These are phyloP conservation scores for Cerastis leucographa DNA, from an alignment of 2,888 invertebrate genomes.

Conservation along the genomic window DNA sequence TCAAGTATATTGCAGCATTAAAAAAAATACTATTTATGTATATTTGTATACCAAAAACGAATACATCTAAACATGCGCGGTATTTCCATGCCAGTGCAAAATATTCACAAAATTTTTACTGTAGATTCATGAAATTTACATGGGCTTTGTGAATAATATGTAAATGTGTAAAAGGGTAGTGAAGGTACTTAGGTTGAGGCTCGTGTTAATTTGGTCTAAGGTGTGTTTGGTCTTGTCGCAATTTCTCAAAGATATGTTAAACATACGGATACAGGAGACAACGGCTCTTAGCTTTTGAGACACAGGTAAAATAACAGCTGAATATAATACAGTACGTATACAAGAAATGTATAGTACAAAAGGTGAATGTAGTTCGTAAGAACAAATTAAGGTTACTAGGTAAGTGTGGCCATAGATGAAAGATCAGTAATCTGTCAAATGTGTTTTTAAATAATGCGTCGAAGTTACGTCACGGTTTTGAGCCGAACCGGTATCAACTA, in stretches of 20 bases:
- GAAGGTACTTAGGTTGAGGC: not conserved
- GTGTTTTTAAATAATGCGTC: slow-evolving; percentile 24
- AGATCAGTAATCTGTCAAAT: slow-evolving; percentile 39
- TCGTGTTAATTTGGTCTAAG: slow-evolving; percentile 17
- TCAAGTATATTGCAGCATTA: slow-evolving; percentile 11
- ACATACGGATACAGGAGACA: not conserved
- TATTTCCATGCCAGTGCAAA: slow-evolving; percentile 8
- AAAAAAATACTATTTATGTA: slow-evolving; percentile 16
- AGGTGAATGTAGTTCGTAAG: slow-evolving; percentile 30
- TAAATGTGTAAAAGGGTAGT: slow-evolving; percentile 17
- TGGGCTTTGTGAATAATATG: slow-evolving; percentile 21
- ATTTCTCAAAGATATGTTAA: slow-evolving; percentile 18
- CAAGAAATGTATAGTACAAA: not conserved
- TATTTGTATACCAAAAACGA: not conserved
- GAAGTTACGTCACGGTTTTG: slow-evolving; percentile 14
- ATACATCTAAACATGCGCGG: not conserved
- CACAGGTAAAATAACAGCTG: not conserved
- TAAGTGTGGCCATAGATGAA: slow-evolving; percentile 46
- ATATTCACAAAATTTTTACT: slow-evolving; percentile 1
- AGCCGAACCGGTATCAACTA: not conserved
- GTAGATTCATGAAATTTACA: slow-evolving; percentile 31
- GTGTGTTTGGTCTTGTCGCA: not conserved
- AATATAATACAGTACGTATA: not conserved
- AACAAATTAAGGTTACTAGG: slow-evolving; percentile 44
- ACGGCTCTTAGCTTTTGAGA: not conserved